These are phyloP conservation scores for Hetaerina titia DNA, from an alignment of 2,888 invertebrate species.

Conservation along the genomic window DNA sequence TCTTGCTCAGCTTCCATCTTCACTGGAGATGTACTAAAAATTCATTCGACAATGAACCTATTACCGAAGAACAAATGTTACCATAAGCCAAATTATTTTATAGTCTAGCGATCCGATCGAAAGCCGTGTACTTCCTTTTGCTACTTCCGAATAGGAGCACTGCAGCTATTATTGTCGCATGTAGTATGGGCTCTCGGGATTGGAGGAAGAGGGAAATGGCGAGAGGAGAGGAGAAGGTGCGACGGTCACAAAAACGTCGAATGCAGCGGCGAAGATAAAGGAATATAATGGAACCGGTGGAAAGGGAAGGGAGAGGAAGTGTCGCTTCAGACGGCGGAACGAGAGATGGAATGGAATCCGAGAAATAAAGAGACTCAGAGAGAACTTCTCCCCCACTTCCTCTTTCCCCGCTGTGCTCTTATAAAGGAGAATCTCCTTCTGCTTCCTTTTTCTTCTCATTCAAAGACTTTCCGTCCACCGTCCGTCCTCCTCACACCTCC, in stretches of 20 bases:
- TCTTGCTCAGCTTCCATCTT: no score
- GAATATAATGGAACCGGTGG: neutral
- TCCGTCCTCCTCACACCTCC: neutral
- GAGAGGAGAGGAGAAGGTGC: neutral
- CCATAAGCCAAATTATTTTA: neutral
- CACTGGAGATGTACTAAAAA: neutral
- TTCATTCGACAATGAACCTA: neutral
- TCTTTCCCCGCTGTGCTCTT: neutral
- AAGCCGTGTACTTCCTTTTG: neutral
- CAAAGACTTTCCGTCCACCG: neutral
- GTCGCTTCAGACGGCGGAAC: slow-evolving; percentile 14
- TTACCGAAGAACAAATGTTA: neutral
- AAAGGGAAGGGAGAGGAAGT: neutral
- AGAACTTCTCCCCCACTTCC: neutral
- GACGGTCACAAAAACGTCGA: neutral
- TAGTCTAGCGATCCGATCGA: neutral
- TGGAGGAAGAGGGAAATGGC: neutral
- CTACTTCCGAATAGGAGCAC: neutral
- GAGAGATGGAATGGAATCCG: slow-evolving; percentile 46
- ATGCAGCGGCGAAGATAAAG: neutral
- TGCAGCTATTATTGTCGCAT: neutral
- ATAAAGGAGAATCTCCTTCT: neutral
- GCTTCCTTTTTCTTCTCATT: neutral
- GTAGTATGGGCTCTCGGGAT: neutral
- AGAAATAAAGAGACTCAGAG: slow-evolving; percentile 51